Evolutionary conservation across 2,113 vertebrate species (phyloP).

Genomic region (Nerophis ophidion): DNA sequence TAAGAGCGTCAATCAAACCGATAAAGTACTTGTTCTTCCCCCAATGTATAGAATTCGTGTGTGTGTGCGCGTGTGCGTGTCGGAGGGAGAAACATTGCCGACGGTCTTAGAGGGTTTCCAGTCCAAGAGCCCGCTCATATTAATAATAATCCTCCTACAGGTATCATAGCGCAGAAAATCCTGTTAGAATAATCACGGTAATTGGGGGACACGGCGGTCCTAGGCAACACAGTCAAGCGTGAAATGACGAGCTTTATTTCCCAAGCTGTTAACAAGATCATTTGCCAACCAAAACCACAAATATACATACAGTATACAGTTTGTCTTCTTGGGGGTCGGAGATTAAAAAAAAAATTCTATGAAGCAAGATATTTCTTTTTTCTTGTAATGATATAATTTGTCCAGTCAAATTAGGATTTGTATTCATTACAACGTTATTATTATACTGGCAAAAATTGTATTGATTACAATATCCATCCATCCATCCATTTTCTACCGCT

Average conservation of each 20-base stretch:
- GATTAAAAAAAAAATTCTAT: no score
- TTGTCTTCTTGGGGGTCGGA: no score
- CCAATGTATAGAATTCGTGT: neutral
- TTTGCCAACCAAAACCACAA: neutral
- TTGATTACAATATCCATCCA: no score
- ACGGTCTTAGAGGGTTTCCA: constrained; percentile 6
- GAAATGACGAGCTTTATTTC: constrained; percentile 24
- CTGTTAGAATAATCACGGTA: constrained; percentile 51
- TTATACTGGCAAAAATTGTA: no score
- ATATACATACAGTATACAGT: neutral
- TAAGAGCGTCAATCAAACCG: no score
- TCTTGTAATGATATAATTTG: no score
- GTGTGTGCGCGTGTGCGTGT: neutral
- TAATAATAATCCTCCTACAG: constrained; percentile 53
- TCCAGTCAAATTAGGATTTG: no score
- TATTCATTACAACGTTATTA: no score
- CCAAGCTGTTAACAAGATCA: constrained; percentile 14
- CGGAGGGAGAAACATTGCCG: neutral
- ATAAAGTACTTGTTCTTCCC: no score
- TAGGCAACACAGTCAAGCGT: constrained; percentile 28
- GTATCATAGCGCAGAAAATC: constrained; percentile 50
- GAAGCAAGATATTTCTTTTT: no score
- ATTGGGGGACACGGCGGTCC: constrained; percentile 36
- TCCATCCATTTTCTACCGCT: no score
- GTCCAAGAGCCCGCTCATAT: constrained; percentile 39